phyloP scores from a whole-genome alignment of 2,888 invertebrate genomes.

The Chrysolina haemoptera region DNA sequence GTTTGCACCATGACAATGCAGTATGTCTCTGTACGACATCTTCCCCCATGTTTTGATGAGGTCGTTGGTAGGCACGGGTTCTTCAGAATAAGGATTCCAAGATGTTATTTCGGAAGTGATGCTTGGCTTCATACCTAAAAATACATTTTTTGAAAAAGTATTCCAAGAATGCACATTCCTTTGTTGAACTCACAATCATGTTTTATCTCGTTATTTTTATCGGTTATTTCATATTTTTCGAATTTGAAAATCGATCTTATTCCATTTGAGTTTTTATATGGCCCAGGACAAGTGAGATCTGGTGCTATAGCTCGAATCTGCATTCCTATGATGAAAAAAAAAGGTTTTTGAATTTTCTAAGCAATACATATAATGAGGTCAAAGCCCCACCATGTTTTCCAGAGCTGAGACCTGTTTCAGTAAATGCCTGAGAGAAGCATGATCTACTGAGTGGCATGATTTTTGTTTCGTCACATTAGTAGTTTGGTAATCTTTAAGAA shows the following conservation, averaged over 20 bases:
- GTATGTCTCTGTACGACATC: conserved; percentile 58
- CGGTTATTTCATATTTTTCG: conserved; percentile 26
- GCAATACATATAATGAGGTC: not conserved
- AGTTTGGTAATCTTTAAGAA: too few relatives aligned
- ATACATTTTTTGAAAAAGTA: too few relatives aligned
- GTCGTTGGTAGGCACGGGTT: conserved; percentile 42
- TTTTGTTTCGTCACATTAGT: too few relatives aligned
- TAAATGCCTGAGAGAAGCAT: too few relatives aligned
- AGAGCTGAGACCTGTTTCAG: too few relatives aligned
- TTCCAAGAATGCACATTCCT: not conserved
- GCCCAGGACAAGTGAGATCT: conserved; percentile 29
- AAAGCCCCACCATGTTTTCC: too few relatives aligned
- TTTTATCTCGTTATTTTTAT: conserved; percentile 23
- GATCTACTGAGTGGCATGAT: too few relatives aligned
- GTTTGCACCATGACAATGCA: conserved; percentile 55
- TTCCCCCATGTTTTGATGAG: conserved; percentile 58
- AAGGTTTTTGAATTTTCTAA: not conserved
- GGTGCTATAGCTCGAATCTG: not conserved
- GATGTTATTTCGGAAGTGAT: conserved; percentile 44
- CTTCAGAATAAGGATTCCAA: conserved; percentile 61
- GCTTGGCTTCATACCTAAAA: conserved; percentile 18
- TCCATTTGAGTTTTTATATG: conserved; percentile 40
- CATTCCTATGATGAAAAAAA: not conserved
- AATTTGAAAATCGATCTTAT: conserved; percentile 32
- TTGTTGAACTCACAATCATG: conserved; percentile 36